Evolutionary conservation across 2,797 vertebrate genomes (phyloP).

Genomic region (Calcarius lapponicus): DNA sequence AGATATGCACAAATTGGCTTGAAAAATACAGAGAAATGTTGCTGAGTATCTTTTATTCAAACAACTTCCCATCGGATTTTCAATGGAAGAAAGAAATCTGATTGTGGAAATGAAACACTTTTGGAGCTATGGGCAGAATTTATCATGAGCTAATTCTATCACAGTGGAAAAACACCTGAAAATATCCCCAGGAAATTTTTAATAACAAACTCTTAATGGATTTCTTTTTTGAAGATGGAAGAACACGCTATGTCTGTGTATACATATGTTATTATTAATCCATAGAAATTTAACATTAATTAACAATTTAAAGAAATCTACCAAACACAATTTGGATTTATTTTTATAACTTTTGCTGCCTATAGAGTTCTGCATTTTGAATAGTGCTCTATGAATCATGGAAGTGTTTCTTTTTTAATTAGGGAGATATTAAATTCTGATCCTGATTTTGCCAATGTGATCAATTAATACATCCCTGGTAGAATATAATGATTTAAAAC

Average conservation of each 20-base stretch:
- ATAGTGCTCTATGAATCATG: neutral
- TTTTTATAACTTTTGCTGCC: slow-evolving; percentile 18
- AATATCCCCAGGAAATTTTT: neutral
- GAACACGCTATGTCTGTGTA: neutral
- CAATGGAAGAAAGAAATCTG: neutral
- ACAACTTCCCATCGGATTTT: neutral
- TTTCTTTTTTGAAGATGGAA: neutral
- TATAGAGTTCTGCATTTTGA: neutral
- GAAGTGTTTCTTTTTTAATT: slow-evolving; percentile 12
- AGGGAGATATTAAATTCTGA: neutral
- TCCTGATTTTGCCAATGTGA: neutral
- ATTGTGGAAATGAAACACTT: slow-evolving; percentile 31
- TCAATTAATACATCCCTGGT: neutral
- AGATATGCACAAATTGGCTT: neutral
- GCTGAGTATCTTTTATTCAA: neutral
- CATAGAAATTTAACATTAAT: neutral
- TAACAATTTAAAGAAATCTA: neutral
- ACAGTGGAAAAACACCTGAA: slow-evolving; percentile 39
- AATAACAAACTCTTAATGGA: neutral
- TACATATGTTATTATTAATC: neutral
- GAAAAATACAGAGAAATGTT: slow-evolving; percentile 6
- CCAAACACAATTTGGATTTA: neutral
- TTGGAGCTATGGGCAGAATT: neutral
- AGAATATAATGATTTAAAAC: neutral
- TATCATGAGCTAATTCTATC: neutral